A percentile compares a stretch with the other conserved stretches of the same genome.
These are phyloP conservation scores for Petrocephalus microphthalmus DNA, from an alignment of 2,113 vertebrate genomes.

Conservation along the genomic window DNA sequence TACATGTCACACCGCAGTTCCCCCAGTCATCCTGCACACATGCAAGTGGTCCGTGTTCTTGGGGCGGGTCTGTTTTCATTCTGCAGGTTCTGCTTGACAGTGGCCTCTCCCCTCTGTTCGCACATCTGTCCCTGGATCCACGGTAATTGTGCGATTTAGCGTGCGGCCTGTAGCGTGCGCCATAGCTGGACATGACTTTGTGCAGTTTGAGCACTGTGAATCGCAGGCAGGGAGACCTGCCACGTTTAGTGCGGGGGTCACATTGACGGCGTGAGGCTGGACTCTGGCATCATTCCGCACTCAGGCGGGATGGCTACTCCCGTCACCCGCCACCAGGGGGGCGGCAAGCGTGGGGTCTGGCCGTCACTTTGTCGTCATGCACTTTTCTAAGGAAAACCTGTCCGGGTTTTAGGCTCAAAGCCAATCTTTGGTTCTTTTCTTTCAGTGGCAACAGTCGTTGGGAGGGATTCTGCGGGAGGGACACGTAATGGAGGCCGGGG, in stretches of 20 bases:
- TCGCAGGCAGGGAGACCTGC: constrained; percentile 28
- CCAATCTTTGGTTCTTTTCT: neutral
- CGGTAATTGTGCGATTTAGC: constrained; percentile 57
- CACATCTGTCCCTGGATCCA: constrained; percentile 45
- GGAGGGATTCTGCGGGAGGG: constrained; percentile 21
- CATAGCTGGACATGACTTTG: constrained; percentile 60
- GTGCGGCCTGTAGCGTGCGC: constrained; percentile 46
- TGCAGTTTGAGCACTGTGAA: constrained; percentile 43
- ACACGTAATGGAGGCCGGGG: constrained; percentile 27
- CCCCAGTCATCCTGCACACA: neutral
- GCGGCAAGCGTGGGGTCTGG: neutral
- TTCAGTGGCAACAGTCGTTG: neutral
- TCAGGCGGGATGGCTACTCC: constrained; percentile 9
- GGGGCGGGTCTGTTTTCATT: neutral
- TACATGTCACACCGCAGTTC: neutral
- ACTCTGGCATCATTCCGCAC: neutral
- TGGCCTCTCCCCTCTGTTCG: constrained; percentile 28
- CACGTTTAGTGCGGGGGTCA: constrained; percentile 48
- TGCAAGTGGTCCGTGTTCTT: neutral
- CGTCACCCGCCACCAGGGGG: constrained; percentile 15
- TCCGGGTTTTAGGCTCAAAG: neutral
- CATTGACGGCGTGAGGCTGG: constrained; percentile 28
- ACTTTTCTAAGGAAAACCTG: neutral
- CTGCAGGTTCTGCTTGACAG: neutral
- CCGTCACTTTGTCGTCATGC: neutral